Evolutionary conservation across 2,113 vertebrate genomes (phyloP).

Genomic region (Axis porcinus): DNA sequence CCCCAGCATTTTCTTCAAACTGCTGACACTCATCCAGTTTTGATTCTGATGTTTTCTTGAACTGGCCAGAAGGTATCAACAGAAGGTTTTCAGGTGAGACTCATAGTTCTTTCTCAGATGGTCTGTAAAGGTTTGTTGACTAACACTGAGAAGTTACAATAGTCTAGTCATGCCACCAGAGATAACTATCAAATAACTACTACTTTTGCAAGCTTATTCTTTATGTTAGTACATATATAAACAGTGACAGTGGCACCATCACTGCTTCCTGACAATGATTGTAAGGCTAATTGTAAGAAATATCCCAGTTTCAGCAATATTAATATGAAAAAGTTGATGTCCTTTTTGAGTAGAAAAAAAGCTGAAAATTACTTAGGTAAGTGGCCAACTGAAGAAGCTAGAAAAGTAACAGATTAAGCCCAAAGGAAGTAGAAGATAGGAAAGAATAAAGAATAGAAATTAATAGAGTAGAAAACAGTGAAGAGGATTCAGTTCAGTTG

Average conservation of each 20-base stretch:
- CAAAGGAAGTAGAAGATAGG: background rate
- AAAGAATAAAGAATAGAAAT: slow-evolving; percentile 4
- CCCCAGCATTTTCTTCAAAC: background rate
- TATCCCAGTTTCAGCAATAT: background rate
- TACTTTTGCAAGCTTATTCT: background rate
- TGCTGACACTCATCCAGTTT: background rate
- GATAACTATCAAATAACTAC: background rate
- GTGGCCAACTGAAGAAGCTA: background rate
- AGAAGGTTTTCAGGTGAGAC: background rate
- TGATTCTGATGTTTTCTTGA: background rate
- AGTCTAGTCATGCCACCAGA: background rate
- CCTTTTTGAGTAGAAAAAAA: background rate
- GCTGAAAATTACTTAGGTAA: background rate
- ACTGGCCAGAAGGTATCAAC: background rate
- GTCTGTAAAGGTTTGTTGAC: background rate
- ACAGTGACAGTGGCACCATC: background rate
- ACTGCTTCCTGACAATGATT: background rate
- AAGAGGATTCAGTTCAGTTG: background rate
- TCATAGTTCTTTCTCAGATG: background rate
- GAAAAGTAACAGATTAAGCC: slow-evolving; percentile 15
- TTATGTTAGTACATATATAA: background rate
- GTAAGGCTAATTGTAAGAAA: background rate
- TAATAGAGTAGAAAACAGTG: background rate
- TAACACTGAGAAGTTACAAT: background rate
- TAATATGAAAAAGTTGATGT: background rate